Evolutionary conservation across 1,140 invertebrate genomes (phyloP), one percentile per base, ranked within the genome.

Genomic region (Drosophila suzukii): DNA sequence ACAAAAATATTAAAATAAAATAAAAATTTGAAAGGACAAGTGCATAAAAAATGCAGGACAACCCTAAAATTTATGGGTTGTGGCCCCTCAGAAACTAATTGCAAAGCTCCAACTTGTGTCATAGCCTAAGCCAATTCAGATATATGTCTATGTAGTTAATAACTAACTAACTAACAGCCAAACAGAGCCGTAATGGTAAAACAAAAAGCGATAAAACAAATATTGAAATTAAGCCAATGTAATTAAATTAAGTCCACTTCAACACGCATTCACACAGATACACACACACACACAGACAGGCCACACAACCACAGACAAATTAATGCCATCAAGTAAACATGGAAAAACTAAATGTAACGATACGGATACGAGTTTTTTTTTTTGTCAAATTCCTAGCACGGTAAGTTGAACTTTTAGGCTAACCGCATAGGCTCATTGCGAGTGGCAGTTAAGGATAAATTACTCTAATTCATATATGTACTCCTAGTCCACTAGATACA

Each of bases 361-460:
- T 62, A 59, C 13, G 11, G 41, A 15, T 54, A 27, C 4, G 11
- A 34, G 38, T 61, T 70, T 82, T 67, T 84, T 84, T 86, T 88
- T 85, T 78, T 75, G 58, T 74, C 51, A 27, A 57, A 78, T 78
- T 82, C 58, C 51, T 89, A 86, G 79, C 30, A 49, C 46, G 39
- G 63, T 86, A 86, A 88, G 83, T 74, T 73, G 30, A 88, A 88
- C 83, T 88, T 49, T 50, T 86, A 86, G 79, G 63, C 65, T 73
- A 65, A 78, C 56, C 61, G 60, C 47, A 71, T 61, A 39, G 49
- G 39, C 41, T 58, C 13, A 20, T 46, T 34, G 50, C 59, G 57
- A 43, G 41, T 63, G 54, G 49, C 57, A 73, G 39, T 75, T 76
- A 76, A 49, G 62, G 20, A 76, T 76, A 80, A 56, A 78, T 66